Evolutionary conservation across 2,888 invertebrate genomes (phyloP).

Genomic region (Phyllotreta striolata): DNA sequence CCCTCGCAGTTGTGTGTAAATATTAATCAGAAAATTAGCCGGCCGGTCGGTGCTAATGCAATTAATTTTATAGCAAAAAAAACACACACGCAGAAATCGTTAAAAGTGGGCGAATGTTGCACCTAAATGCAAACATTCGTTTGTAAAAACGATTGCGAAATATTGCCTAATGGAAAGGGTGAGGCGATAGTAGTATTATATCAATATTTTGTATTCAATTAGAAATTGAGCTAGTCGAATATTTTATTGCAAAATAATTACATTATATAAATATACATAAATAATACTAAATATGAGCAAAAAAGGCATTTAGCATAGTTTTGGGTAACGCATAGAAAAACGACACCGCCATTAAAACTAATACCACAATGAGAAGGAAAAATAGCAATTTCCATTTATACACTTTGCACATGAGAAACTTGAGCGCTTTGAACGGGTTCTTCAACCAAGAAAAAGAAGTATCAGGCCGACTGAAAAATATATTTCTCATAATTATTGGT

Average conservation of each 20-base stretch:
- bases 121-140: too few relatives aligned
- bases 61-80: neutral
- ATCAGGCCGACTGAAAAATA: constrained; percentile 66
- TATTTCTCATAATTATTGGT: constrained; percentile 1
- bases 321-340: constrained; percentile 64
- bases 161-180: too few relatives aligned
- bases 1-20: constrained; percentile 35
- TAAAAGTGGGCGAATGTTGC: too few relatives aligned
- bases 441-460: constrained; percentile 69
- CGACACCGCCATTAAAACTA: constrained; percentile 53
- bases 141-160: too few relatives aligned
- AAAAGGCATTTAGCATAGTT: constrained; percentile 6
- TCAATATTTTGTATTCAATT: too few relatives aligned
- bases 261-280: neutral
- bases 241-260: too few relatives aligned
- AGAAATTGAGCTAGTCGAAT: too few relatives aligned
- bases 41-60: constrained; percentile 26
- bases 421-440: constrained; percentile 65
- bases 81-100: too few relatives aligned
- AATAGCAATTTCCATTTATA: constrained; percentile 61
- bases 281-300: constrained; percentile 4
- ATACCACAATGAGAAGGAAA: constrained; percentile 52
- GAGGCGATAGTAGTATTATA: too few relatives aligned
- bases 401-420: constrained; percentile 56
- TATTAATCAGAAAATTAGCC: constrained; percentile 40